phyloP scores from a whole-genome alignment of 2,113 vertebrate genomes.

The Protomyctophum bolini region DNA sequence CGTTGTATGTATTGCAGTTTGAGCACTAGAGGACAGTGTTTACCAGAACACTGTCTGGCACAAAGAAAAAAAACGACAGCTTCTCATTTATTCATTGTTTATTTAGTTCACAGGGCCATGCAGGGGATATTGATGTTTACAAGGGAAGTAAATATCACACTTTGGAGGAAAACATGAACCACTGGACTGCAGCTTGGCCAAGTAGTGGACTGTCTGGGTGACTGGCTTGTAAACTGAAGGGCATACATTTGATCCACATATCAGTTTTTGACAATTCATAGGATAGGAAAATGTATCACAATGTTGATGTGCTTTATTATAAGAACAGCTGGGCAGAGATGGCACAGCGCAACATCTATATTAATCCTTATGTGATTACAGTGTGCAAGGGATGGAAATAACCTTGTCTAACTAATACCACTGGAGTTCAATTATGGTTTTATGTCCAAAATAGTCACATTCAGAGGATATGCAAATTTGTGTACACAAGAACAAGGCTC shows the following conservation, averaged over 20 bases:
- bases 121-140: conserved; percentile 52
- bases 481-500: not conserved
- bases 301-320: not conserved
- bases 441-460: not conserved
- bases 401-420: not conserved
- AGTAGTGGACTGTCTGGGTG: too few species aligned
- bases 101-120: conserved; percentile 44
- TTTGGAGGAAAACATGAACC: not conserved
- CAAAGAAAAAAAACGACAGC: not conserved
- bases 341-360: not conserved
- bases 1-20: conserved; percentile 4
- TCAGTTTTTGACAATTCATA: too few species aligned
- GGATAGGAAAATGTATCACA: not conserved
- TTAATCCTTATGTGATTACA: not conserved
- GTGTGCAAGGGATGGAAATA: not conserved
- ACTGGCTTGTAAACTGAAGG: too few species aligned
- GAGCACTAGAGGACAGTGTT: conserved; percentile 71
- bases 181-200: conserved; percentile 2
- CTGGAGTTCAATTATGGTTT: not conserved
- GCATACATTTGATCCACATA: too few species aligned
- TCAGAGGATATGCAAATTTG: not conserved
- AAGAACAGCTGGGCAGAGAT: not conserved
- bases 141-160: conserved; percentile 40
- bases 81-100: conserved; percentile 46
- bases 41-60: conserved; percentile 42